A percentile compares a stretch with the other conserved stretches of the same genome.
Evolutionary conservation across 1,140 invertebrate species (phyloP).

Genomic region (Helicorthomorpha holstii): DNA sequence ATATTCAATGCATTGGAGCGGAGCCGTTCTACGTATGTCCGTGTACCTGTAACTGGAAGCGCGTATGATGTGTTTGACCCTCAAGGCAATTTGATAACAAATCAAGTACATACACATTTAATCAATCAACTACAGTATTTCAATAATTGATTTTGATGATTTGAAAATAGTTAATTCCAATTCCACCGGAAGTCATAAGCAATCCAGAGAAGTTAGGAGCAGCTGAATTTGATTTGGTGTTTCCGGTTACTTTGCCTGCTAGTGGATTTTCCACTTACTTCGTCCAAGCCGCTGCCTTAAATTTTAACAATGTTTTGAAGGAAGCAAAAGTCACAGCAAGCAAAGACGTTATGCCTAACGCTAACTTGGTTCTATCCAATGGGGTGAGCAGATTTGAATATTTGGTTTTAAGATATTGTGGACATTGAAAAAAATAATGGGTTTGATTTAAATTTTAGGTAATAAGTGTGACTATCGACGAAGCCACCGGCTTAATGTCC

Average conservation of each 20-base stretch:
- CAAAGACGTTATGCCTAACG: too few species aligned
- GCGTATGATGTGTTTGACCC: conserved; percentile 18
- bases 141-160: neutral
- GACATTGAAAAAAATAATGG: too few species aligned
- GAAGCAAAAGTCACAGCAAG: neutral
- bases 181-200: conserved; percentile 17
- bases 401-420: too few species aligned
- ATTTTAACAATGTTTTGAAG: neutral
- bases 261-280: conserved; percentile 22
- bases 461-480: conserved; percentile 21
- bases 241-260: conserved; percentile 22
- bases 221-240: conserved; percentile 25
- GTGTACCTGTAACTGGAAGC: conserved; percentile 20
- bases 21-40: conserved; percentile 16
- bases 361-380: neutral
- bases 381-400: too few species aligned
- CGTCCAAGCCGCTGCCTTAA: neutral
- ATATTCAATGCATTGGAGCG: neutral
- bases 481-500: conserved; percentile 19
- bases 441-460: too few species aligned
- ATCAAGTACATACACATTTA: too few species aligned
- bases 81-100: conserved; percentile 14
- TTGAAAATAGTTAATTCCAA: conserved; percentile 10
- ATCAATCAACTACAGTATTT: conserved; percentile 1
- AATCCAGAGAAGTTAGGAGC: conserved; percentile 22